A percentile compares a stretch with the other conserved stretches of the same genome.
Conservation (phyloP, 2,888 invertebrate genomes). For the Stenolophus ochropezus region DNA sequence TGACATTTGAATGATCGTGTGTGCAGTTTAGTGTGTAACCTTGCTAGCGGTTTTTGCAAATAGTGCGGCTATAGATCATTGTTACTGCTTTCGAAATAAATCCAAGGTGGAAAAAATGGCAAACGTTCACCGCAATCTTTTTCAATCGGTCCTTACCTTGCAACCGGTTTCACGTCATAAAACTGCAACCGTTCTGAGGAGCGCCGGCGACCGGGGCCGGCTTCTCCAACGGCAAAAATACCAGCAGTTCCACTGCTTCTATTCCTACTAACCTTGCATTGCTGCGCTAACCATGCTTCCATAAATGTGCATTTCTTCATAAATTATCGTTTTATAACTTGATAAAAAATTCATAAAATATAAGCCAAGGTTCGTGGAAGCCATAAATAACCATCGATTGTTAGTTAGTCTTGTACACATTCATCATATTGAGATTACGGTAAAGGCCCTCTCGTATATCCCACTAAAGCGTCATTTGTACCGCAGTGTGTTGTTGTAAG, state of each 20-base stretch:
- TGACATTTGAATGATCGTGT: not conserved
- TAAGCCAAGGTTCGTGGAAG: not conserved
- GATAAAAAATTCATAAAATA: not conserved
- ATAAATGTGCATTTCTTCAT: not conserved
- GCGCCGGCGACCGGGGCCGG: not conserved
- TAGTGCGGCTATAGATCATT: conserved; percentile 43
- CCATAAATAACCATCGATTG: conserved; percentile 40
- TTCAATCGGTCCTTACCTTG: conserved; percentile 50
- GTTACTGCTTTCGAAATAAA: conserved; percentile 50
- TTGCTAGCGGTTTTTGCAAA: conserved; percentile 33
- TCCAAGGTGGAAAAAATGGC: conserved; percentile 45
- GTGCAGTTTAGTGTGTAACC: not conserved
- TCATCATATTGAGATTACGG: conserved; percentile 30
- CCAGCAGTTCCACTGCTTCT: not conserved
- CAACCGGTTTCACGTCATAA: conserved; percentile 50
- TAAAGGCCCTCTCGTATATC: not conserved
- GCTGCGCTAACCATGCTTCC: not conserved
- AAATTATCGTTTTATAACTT: not conserved
- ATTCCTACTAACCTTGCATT: not conserved
- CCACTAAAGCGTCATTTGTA: no score
- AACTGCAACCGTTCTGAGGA: conserved; percentile 23
- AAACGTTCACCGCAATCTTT: conserved; percentile 46
- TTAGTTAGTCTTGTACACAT: conserved; percentile 34
- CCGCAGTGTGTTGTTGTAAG: no score
- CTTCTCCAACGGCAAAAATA: not conserved